Percentiles rank a stretch among this genome's conserved stretches.
Evolutionary conservation across 2,797 vertebrate species (phyloP).

Genomic region (Protonibea diacanthus): DNA sequence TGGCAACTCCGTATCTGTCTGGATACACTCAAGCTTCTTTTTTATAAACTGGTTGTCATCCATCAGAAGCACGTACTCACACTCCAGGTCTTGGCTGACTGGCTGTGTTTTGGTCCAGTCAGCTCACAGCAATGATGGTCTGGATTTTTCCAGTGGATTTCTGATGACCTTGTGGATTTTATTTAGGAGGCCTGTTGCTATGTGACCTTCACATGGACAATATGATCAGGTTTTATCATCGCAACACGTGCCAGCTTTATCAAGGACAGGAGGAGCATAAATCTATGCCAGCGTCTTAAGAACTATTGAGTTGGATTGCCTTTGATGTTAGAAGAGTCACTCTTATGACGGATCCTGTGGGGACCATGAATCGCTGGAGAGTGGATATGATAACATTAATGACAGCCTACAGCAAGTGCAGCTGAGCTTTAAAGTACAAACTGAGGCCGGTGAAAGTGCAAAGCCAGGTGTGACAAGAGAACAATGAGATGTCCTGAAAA

Average conservation of each 20-base stretch:
- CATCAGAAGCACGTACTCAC: neutral
- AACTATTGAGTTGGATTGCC: neutral
- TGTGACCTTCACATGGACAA: neutral
- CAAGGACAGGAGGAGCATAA: neutral
- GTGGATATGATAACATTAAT: neutral
- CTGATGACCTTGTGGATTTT: constrained; percentile 9
- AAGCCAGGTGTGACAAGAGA: neutral
- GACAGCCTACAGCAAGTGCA: neutral
- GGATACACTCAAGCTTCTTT: neutral
- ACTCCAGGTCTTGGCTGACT: neutral
- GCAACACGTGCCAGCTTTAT: neutral
- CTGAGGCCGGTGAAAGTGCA: neutral
- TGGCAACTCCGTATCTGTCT: neutral
- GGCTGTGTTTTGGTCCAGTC: constrained; percentile 8
- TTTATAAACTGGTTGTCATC: neutral
- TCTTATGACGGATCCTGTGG: neutral
- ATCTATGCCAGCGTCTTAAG: neutral
- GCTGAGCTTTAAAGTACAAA: neutral
- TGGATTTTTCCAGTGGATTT: constrained; percentile 6
- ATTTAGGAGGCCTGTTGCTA: neutral
- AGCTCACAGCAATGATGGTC: neutral
- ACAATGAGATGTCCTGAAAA: neutral
- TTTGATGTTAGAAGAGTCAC: neutral
- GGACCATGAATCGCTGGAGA: neutral
- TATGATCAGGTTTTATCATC: neutral